Evolutionary conservation across 2,113 vertebrate species (phyloP).

Genomic region (Ailuropoda melanoleuca): DNA sequence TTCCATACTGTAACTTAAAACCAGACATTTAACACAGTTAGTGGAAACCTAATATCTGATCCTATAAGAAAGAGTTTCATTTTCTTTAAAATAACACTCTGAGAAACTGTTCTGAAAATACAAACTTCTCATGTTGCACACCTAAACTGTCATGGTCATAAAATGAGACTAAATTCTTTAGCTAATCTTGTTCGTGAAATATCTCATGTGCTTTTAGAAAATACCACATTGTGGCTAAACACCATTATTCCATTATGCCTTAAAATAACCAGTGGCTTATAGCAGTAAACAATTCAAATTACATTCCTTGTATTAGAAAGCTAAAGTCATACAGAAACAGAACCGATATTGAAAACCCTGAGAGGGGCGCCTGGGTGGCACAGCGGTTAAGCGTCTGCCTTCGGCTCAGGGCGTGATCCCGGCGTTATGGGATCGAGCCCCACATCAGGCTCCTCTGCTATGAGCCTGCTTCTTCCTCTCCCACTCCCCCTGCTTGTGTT

Average conservation of each 20-base stretch:
- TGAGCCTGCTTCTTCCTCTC: no score
- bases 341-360: neutral
- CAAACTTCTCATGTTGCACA: conserved; percentile 74
- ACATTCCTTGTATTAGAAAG: conserved; percentile 17
- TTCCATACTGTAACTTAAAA: conserved; percentile 71
- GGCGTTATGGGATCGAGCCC: no score
- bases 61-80: conserved; percentile 76
- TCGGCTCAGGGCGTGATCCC: no score
- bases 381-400: no score
- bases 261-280: conserved; percentile 37
- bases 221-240: conserved; percentile 42
- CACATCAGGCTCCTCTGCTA: no score
- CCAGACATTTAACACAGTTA: conserved; percentile 68
- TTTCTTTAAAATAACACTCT: conserved; percentile 77
- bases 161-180: conserved; percentile 66
- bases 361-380: no score
- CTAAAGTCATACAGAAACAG: conserved; percentile 38
- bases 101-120: conserved; percentile 73
- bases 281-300: conserved; percentile 36
- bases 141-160: conserved; percentile 69
- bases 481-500: no score
- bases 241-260: conserved; percentile 56
- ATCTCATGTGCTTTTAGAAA: conserved; percentile 55
- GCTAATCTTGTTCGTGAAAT: conserved; percentile 68
- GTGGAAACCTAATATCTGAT: conserved; percentile 73